These are phyloP conservation scores for Plagiodera versicolora DNA, from an alignment of 2,888 invertebrate genomes.

Conservation along the genomic window DNA sequence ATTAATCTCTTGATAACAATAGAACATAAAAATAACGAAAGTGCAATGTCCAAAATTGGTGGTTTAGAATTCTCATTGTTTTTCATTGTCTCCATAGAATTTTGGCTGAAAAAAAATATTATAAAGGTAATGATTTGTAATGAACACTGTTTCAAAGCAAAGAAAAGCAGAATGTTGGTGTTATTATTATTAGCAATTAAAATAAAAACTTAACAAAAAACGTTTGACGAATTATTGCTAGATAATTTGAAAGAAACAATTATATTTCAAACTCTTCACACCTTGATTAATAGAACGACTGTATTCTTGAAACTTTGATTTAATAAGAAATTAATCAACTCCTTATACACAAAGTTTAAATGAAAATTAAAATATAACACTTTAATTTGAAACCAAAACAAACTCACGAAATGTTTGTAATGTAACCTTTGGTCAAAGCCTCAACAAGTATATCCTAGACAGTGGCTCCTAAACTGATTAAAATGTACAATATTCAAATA, in stretches of 20 bases:
- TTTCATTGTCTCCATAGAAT: conserved; percentile 67
- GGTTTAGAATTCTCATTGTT: conserved; percentile 56
- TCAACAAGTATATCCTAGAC: conserved; percentile 49
- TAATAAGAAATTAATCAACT: no score
- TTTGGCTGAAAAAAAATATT: conserved; percentile 60
- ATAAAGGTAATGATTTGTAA: no score
- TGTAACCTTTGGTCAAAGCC: conserved; percentile 23
- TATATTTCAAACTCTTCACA: no score
- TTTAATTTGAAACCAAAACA: conserved; percentile 13
- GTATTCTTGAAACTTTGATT: no score
- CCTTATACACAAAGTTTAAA: conserved; percentile 3
- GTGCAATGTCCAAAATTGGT: conserved; percentile 23
- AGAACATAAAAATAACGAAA: conserved; percentile 21
- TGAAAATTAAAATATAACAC: conserved; percentile 8
- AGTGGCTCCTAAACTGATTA: conserved; percentile 49
- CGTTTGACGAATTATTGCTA: no score
- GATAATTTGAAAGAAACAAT: no score
- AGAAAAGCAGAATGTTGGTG: no score
- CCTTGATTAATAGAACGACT: background rate
- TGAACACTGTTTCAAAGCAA: no score
- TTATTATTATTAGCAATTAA: no score
- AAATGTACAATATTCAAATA: conserved; percentile 11
- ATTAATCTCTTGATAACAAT: conserved; percentile 24
- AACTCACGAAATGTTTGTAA: conserved; percentile 36
- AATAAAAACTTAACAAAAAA: no score